Conservation (phyloP, 2,113 vertebrate genomes). For the Stegostoma tigrinum region DNA sequence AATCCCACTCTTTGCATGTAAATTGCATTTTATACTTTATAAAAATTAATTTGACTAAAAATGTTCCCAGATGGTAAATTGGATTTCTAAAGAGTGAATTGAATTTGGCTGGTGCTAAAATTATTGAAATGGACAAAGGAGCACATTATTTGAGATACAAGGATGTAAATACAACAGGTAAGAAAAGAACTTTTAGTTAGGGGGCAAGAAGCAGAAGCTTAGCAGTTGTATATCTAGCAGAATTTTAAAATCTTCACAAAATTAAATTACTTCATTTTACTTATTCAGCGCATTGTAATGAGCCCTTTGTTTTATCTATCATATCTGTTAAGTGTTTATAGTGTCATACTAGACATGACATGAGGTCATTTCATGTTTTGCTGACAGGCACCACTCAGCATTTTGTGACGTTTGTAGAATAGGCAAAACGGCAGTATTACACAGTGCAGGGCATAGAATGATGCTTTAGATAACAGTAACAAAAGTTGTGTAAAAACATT, state of each 20-base stretch:
- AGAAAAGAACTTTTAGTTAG: neutral
- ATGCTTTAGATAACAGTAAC: neutral
- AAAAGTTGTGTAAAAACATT: neutral
- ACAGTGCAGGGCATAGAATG: neutral
- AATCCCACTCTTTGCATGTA: neutral
- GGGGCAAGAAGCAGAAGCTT: too few species aligned
- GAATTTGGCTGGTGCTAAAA: neutral
- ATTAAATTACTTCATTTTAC: neutral
- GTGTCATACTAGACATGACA: neutral
- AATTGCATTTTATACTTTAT: neutral
- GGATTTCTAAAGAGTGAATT: neutral
- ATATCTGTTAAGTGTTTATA: neutral
- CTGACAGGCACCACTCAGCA: neutral
- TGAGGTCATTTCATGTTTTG: neutral
- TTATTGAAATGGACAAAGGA: neutral
- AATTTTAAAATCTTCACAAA: neutral
- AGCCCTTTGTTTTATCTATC: neutral
- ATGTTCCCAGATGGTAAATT: neutral
- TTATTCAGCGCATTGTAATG: neutral
- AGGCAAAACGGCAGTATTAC: neutral
- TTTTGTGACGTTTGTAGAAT: neutral
- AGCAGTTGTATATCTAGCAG: too few species aligned
- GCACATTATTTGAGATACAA: neutral
- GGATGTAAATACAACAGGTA: neutral
- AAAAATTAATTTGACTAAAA: neutral